These are phyloP conservation scores for Melolontha melolontha DNA, from an alignment of 2,888 invertebrate genomes.

Conservation along the genomic window DNA sequence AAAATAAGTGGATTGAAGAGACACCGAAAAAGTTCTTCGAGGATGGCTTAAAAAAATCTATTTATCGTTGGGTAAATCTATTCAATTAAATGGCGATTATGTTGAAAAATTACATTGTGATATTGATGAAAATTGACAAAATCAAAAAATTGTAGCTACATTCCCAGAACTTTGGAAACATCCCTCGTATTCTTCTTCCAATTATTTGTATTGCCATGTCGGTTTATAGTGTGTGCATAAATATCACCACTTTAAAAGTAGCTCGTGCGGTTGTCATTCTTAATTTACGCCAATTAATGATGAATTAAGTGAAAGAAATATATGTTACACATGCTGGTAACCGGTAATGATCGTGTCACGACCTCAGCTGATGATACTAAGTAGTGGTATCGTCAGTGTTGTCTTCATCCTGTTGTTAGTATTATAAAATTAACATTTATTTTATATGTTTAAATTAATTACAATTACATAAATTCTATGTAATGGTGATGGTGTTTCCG, in stretches of 20 bases:
- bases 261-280: conserved; percentile 39
- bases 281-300: conserved; percentile 37
- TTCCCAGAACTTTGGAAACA: too few relatives aligned
- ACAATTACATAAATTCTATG: conserved; percentile 6
- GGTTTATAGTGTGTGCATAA: not conserved
- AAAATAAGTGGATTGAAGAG: too few relatives aligned
- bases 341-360: conserved; percentile 30
- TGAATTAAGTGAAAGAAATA: conserved; percentile 36
- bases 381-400: conserved; percentile 28
- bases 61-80: too few relatives aligned
- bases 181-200: not conserved
- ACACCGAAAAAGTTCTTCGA: too few relatives aligned
- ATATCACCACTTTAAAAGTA: conserved; percentile 28
- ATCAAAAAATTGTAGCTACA: too few relatives aligned
- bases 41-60: too few relatives aligned
- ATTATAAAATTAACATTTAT: conserved; percentile 10
- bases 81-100: too few relatives aligned
- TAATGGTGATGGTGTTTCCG: too few relatives aligned
- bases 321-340: conserved; percentile 38
- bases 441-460: conserved; percentile 32
- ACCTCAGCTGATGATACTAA: conserved; percentile 29
- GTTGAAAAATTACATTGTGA: too few relatives aligned
- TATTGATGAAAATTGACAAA: too few relatives aligned
- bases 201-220: conserved; percentile 12
- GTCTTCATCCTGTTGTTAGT: conserved; percentile 10